Percentiles rank a stretch among this genome's conserved stretches.
phyloP scores from a whole-genome alignment of 2,797 vertebrate genomes.

The Falco concolor region DNA sequence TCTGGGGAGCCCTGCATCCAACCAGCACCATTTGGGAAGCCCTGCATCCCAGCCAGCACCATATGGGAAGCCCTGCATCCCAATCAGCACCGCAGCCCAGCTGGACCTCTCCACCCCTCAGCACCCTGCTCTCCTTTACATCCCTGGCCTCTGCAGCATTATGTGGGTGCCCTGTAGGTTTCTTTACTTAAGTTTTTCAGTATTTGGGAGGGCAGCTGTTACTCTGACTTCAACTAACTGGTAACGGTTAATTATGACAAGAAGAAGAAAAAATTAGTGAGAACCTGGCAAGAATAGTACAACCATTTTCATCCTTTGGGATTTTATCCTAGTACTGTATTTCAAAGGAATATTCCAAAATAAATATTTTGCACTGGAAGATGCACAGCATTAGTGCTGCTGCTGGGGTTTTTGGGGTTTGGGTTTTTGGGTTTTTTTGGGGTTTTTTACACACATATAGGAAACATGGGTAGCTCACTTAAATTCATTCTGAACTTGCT shows the following conservation, averaged over 20 bases:
- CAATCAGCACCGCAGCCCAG: too few species aligned
- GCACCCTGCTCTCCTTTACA: rapidly evolving
- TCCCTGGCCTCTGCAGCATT: background rate
- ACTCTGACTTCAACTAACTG: background rate
- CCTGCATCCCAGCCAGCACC: too few species aligned
- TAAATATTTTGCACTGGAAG: background rate
- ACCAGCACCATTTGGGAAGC: too few species aligned
- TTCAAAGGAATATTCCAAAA: background rate
- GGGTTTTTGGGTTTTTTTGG: too few species aligned
- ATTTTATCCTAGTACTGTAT: background rate
- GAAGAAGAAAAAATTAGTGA: background rate
- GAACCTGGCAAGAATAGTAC: background rate
- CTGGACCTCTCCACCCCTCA: background rate
- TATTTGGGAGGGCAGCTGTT: background rate
- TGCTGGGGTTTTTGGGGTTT: too few species aligned
- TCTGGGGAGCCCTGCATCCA: too few species aligned
- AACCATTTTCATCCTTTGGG: background rate
- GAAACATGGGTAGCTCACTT: background rate
- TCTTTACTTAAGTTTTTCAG: background rate
- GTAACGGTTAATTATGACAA: background rate
- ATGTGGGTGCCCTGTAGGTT: background rate
- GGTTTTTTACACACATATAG: background rate
- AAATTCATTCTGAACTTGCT: background rate
- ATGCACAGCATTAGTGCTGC: too few species aligned
- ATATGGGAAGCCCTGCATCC: too few species aligned